Evolutionary conservation across 2,113 vertebrate genomes (phyloP).

Genomic region (Brachirus orientalis): DNA sequence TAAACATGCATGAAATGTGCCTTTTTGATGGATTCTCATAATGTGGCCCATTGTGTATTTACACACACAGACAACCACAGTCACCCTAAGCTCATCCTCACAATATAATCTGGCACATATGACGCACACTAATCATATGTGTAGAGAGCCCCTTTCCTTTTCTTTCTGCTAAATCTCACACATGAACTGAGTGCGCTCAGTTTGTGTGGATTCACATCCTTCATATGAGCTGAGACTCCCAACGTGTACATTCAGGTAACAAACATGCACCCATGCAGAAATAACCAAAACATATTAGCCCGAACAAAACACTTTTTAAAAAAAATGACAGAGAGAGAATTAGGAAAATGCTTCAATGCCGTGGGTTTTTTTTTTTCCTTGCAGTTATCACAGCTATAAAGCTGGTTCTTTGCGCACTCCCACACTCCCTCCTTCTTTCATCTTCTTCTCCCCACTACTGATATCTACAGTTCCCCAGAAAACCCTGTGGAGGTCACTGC

Average conservation of each 20-base stretch:
- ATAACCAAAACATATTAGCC: conserved; percentile 51
- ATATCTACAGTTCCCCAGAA: conserved; percentile 66
- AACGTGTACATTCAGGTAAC: conserved; percentile 62
- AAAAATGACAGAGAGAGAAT: conserved; percentile 12
- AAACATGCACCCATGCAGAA: conserved; percentile 78
- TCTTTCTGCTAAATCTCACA: conserved; percentile 49
- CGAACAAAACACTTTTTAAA: conserved; percentile 33
- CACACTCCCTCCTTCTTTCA: conserved; percentile 53
- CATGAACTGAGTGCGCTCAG: conserved; percentile 53
- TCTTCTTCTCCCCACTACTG: conserved; percentile 40
- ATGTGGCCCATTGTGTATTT: neutral
- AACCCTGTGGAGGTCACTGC: conserved; percentile 68
- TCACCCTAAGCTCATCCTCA: conserved; percentile 24
- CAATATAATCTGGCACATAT: conserved; percentile 55
- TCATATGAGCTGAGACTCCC: conserved; percentile 33
- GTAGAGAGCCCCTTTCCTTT: conserved; percentile 7
- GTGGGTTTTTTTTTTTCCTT: neutral
- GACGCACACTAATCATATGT: conserved; percentile 70
- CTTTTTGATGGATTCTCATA: conserved; percentile 33
- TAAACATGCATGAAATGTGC: conserved; percentile 47
- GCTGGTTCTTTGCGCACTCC: conserved; percentile 48
- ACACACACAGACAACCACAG: conserved; percentile 17
- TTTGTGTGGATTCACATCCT: conserved; percentile 65
- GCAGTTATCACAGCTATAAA: conserved; percentile 34
- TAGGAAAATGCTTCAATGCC: conserved; percentile 12